These are phyloP conservation scores for Molorchus minor DNA, from an alignment of 2,888 invertebrate species.

Conservation along the genomic window DNA sequence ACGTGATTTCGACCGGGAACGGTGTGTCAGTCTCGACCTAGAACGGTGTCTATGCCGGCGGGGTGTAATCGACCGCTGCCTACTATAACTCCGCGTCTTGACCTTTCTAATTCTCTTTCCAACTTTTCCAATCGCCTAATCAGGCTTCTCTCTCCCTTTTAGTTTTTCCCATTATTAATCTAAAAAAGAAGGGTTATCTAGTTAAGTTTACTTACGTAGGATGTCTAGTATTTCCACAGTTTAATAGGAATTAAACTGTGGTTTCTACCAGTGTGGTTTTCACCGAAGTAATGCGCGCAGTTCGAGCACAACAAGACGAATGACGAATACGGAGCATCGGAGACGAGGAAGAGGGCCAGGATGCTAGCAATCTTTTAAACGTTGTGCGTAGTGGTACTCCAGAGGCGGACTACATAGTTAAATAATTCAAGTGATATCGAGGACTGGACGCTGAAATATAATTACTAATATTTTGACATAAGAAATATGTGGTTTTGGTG, in stretches of 20 bases:
- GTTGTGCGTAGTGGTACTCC: background rate
- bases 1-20: background rate
- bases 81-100: background rate
- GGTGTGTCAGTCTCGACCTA: background rate
- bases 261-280: no score
- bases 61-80: background rate
- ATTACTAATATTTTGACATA: no score
- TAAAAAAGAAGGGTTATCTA: background rate
- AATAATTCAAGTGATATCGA: background rate
- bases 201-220: background rate
- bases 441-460: no score
- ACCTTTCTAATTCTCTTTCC: background rate
- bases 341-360: background rate
- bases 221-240: background rate
- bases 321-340: background rate
- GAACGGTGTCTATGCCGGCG: no score
- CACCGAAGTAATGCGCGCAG: background rate
- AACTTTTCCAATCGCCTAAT: background rate
- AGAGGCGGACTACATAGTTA: background rate
- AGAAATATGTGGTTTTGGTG: no score
- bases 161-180: background rate
- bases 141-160: background rate
- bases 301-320: background rate
- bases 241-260: no score
- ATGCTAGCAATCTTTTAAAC: background rate